Conservation (phyloP, 2,113 vertebrate genomes). For the Upupa epops region DNA sequence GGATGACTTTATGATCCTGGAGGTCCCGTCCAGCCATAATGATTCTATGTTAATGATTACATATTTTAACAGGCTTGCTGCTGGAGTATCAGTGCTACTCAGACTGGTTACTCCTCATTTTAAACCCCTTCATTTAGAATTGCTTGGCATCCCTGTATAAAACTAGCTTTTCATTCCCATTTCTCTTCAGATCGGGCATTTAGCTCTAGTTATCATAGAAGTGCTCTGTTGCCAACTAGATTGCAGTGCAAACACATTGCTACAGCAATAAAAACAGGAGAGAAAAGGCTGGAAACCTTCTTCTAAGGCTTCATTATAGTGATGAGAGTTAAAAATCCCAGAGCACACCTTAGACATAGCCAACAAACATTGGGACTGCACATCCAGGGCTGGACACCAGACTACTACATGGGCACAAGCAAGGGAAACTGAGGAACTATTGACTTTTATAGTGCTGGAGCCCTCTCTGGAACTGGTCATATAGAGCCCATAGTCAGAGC, state of each 20-base stretch:
- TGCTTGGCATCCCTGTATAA: neutral
- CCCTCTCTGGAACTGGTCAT: neutral
- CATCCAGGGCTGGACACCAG: fast-evolving
- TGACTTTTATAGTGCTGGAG: neutral
- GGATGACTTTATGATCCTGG: no score
- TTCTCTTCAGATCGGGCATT: neutral
- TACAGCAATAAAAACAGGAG: neutral
- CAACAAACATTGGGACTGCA: fast-evolving
- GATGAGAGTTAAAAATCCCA: neutral
- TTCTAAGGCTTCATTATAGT: neutral
- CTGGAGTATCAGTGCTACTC: neutral
- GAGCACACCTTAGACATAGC: neutral
- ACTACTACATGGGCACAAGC: fast-evolving
- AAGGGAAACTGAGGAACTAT: fast-evolving
- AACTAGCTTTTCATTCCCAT: neutral
- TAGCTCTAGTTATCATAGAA: neutral
- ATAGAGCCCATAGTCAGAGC: fast-evolving
- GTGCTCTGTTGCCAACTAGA: fast-evolving
- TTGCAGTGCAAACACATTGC: fast-evolving
- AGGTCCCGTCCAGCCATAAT: no score
- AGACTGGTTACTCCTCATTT: neutral
- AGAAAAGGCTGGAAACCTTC: fast-evolving
- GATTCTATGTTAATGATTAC: no score
- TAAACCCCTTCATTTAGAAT: neutral
- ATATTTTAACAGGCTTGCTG: neutral